Percentiles rank a stretch among this genome's conserved stretches.
Conservation (phyloP, 2,113 vertebrate species). For the Sphaerodactylus townsendi region DNA sequence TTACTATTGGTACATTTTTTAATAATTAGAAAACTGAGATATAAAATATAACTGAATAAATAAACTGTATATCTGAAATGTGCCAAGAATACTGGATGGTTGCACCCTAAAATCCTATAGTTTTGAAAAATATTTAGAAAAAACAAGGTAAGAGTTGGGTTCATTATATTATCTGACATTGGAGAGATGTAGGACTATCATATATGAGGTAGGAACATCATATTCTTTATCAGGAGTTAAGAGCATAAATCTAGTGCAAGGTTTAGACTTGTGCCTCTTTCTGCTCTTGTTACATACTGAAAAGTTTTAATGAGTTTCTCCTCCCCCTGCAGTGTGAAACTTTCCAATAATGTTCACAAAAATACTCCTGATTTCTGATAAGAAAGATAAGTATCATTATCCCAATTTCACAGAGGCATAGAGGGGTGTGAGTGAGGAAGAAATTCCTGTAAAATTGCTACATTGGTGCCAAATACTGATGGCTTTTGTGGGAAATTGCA, state of each 20-base stretch:
- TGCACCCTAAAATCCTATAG: not conserved
- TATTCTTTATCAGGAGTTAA: not conserved
- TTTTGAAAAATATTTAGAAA: not conserved
- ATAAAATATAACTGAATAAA: not conserved
- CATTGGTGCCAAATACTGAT: constrained; percentile 22
- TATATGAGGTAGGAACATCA: not conserved
- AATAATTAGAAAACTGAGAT: not conserved
- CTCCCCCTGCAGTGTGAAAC: not conserved
- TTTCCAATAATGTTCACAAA: not conserved
- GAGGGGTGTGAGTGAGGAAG: not conserved
- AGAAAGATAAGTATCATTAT: constrained; percentile 12
- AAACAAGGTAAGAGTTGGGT: not conserved
- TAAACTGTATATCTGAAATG: not conserved
- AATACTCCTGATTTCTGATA: not conserved
- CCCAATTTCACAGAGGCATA: not conserved
- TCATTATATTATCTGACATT: not conserved
- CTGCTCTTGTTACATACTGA: not conserved
- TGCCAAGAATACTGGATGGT: not conserved
- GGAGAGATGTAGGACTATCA: not conserved
- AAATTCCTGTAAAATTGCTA: constrained; percentile 1
- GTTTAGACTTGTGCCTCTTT: not conserved
- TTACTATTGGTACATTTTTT: too few relatives aligned
- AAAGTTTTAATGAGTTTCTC: not conserved
- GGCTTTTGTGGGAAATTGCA: constrained; percentile 17
- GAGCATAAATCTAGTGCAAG: not conserved